Base-by-base conservation (phyloP, 1,140 invertebrate species). In the Penaeus japonicus region DNA sequence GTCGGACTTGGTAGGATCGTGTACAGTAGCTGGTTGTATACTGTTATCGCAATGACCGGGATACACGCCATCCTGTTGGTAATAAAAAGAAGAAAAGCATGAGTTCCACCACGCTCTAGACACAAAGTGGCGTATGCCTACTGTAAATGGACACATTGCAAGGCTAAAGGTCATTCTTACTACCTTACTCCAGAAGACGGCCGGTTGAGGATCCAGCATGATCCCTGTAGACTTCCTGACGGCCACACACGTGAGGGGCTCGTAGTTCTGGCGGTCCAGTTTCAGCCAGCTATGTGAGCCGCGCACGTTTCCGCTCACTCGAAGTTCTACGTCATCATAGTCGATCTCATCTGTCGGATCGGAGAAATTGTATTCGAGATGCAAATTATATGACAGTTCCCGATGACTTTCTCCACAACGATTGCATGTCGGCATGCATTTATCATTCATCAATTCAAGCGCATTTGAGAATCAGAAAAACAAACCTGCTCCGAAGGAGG, bases 111-210 rank as follows among this genome's bases (percentile, higher is more conserved):
- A 47, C 47, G 10, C 47, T 0, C 15, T 12, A 12, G 47, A 47
- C 30, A 77, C 18, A 3, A 53, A 4, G 7, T 79, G n/a, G 62
- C 0, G 22, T 30, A 65, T 7, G 47, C 47, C 47, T 47, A 47
- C 47, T 47, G 4, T 47, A 47, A 7, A 47, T 15, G 10, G 47
- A 47, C 4, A 15, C 4, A 12, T 1, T 0, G 47, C 10, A 12
- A 12, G 15, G 0, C 1, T 12, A 47, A 47, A 47, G 47, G 10
- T 15, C 47, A 47, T 12, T 15, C 47, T 15, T 15, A 12, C 39
- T 24, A 86, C 84, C 84, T 86, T 86, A n/a, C 75, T 78, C 84
- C 84, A 86, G 70, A 86, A 77, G 7, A 86, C 84, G 7, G n/a
- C 4, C 10, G 84, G 84, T n/a, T 86, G 84, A 4, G 15, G 27